Base-by-base conservation (phyloP, 2,888 invertebrate species). In the Drosophila paracracens region DNA sequence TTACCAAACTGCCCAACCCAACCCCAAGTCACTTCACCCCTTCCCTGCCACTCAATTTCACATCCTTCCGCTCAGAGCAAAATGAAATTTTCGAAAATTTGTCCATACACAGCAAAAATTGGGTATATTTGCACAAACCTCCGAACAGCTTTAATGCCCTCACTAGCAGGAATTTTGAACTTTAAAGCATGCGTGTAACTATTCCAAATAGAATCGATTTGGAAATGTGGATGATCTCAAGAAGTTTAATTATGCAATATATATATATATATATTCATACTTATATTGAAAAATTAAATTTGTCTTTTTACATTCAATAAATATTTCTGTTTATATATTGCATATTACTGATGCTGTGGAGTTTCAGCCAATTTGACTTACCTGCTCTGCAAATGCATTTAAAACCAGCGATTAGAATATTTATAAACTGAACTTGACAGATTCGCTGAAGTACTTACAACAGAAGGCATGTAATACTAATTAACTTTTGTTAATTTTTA, bases 31-130 rank as follows among this genome's bases (percentile, higher is more conserved):
- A 35, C 16, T 11, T 27, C 13, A 18, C 2, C 52, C 21, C 31
- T 13, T 2, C 6, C 21, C 21, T 52, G 31, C 21, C 11, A 25
- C 27, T 27, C 36, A 7, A 29, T 29, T 38, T 27, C 11, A 29
- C 27, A 56, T 6, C 18, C 10, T 5, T 1, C 21, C 7, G 29
- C 6, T 13, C 7, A 40, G 16, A 25, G 11, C 16, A 27, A 67
- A 66, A 59, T 62, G 46, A 63, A 63, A 66, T 77, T 60, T 60
- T 21, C 62, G 33, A 67, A 72, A 63, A 72, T 51, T 72, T 77
- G 38, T 67, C 16, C 50, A 61, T 54, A 52, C 62, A 63, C 48
- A 48, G 33, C 43, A 35, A 72, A 66, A 62, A 60, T 64, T 29
- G 8, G 35, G 35, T 40, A 38, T 63, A 77, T 78, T 73, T 67